Evolutionary conservation across 1,140 invertebrate genomes (phyloP), one percentile per base, ranked within the genome.

Genomic region (Cotesia chilonis): DNA sequence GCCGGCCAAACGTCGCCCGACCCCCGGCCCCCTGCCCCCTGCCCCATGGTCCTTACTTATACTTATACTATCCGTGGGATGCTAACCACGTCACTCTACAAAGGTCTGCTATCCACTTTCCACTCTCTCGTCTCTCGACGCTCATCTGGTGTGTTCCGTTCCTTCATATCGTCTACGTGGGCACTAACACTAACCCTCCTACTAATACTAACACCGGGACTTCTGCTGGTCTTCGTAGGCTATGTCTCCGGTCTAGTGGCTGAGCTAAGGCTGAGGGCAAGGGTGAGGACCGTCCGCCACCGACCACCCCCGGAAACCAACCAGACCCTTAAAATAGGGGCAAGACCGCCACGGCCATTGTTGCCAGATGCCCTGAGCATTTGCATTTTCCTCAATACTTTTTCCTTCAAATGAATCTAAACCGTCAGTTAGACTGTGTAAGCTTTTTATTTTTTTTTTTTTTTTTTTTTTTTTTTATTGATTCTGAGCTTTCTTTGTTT

Each of bases 281-380:
- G 41, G 41, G 41, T 47, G 64, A 54, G 41, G 60, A 68, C 57
- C 63, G 60, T 70, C 61, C 54, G 68, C 61, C 68, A 74, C 73
- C 71, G 64, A 66, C 74, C 78, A 70, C 74, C 80, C 76, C 78
- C 83, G 81, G 82, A 84, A 84, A 85, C 80, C 85, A 47, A 47
- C 41, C 10, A 47, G 83, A 83, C 83, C 85, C 84, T 86, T 86
- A 85, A 87, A 85, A 86, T 85, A 86, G 83, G 85, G 84, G 84
- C 80, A 84, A 87, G 83, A 85, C 80, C 83, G 85, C 80, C 83
- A 82, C 81, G 84, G 84, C 85, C 85, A 86, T 87, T 87, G 85
- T 86, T 86, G 84, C 85, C 85, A 87, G 85, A 87, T 87, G 85
- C 85, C 85, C 83, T 79, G 80, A 78, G 79, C 84, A 86, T 87